Percentiles rank a stretch among this genome's conserved stretches.
phyloP scores from a whole-genome alignment of 2,113 vertebrate species.

The Edolisoma coerulescens region DNA sequence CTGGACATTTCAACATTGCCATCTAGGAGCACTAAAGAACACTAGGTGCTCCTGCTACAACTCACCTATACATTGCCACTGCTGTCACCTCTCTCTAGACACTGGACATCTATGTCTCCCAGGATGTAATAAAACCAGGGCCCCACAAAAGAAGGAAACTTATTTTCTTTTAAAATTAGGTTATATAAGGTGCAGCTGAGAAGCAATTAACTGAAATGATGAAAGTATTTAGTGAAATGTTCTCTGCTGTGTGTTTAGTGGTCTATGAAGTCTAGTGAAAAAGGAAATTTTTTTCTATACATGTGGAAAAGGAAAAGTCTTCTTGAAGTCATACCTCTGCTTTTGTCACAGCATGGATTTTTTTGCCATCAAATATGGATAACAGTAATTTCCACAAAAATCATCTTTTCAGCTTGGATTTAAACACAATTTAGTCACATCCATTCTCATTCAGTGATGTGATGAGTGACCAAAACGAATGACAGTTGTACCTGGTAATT shows the following conservation, averaged over 20 bases:
- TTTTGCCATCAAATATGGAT: neutral
- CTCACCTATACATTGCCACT: neutral
- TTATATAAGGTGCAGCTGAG: neutral
- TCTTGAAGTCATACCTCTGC: neutral
- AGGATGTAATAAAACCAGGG: neutral
- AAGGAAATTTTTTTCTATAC: neutral
- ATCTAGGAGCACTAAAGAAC: too few species aligned
- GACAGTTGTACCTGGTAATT: neutral
- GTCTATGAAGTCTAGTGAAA: neutral
- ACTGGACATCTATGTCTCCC: neutral
- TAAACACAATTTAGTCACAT: neutral
- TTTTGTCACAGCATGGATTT: neutral
- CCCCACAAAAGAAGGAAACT: neutral
- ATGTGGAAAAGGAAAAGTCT: neutral
- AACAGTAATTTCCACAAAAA: neutral
- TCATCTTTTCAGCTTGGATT: neutral
- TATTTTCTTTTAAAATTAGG: neutral
- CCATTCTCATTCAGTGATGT: neutral
- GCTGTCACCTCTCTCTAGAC: neutral
- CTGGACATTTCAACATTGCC: neutral
- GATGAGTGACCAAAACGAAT: neutral
- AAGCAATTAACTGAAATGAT: neutral
- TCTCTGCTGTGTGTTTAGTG: neutral
- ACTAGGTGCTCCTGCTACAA: neutral
- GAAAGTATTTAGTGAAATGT: neutral